Base-by-base conservation (phyloP, 1,140 invertebrate genomes). In the Eulimnadia texana region DNA sequence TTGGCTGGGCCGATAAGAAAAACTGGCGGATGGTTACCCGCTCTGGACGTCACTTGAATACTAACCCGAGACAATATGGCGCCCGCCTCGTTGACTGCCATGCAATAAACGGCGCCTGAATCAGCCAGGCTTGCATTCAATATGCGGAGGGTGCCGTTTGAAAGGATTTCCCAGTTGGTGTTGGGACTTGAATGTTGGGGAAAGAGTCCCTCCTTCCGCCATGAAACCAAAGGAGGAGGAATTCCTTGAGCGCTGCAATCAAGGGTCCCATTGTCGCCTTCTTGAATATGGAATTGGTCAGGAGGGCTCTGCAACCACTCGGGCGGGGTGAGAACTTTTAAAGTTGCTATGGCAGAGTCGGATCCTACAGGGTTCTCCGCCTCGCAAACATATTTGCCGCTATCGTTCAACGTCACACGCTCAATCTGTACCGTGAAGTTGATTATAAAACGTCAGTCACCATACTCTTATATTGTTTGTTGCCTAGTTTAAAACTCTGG, bases 1-100 rank as follows among this genome's bases (percentile, higher is more conserved):
- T 95, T 95, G 33, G 85, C 81, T 19, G 92, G 90, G 0, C 90
- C 90, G 51, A 92, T 78, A 68, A 86, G 81, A 61, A 97, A 92
- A 60, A 94, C 84, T 19, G 93, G 93, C 1, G 93, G 93, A 3
- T 89, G 88, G 3, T 83, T 77, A 67, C 49, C 24, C n/a, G 56
- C n/a, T 42, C 27, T 47, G 2, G 49, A 50, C n/a, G 57, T 50
- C 42, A 91, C 80, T 50, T 83, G 82, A 59, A 92, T 72, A 69
- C 81, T 78, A 33, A 85, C 86, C 70, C 85, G 78, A 53, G 83
- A 80, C 56, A 84, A 83, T 19, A 83, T 82, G 64, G 84, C 86
- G 25, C 88, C 88, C 52, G 86, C 86, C 61, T 79, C 79, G 70
- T 87, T 90, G 60, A 91, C 81, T 50, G 86, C 88, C 60, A 86